phyloP scores from a whole-genome alignment of 1,140 invertebrate genomes.

The Zaprionus nigranus region DNA sequence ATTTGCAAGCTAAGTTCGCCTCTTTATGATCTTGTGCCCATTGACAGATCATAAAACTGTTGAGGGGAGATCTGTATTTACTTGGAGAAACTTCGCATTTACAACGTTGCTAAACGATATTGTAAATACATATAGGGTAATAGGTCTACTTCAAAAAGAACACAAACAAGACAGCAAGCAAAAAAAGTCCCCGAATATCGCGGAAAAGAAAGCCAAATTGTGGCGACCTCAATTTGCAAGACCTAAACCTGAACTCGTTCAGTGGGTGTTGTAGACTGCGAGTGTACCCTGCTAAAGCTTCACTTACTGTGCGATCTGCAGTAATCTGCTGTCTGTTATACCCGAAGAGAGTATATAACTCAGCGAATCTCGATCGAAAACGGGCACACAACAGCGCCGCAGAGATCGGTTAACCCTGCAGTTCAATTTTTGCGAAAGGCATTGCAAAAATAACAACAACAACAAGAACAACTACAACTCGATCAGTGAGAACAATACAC shows the following conservation, averaged over 20 bases:
- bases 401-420: constrained; percentile 54
- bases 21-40: constrained; percentile 24
- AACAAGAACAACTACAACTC: not conserved
- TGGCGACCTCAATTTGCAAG: constrained; percentile 64
- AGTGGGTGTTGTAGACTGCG: not conserved
- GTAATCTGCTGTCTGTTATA: not conserved
- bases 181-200: constrained; percentile 30
- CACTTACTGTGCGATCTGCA: not conserved
- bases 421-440: constrained; percentile 54
- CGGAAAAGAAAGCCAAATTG: constrained; percentile 65
- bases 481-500: constrained; percentile 63
- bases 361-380: constrained; percentile 25
- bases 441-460: constrained; percentile 27
- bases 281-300: not conserved
- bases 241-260: constrained; percentile 38
- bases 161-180: constrained; percentile 38
- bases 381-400: constrained; percentile 30
- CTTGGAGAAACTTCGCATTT: constrained; percentile 59
- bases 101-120: constrained; percentile 60
- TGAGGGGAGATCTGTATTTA: constrained; percentile 54
- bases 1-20: constrained; percentile 40
- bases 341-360: constrained; percentile 1
- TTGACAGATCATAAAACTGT: constrained; percentile 57
- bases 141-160: constrained; percentile 23
- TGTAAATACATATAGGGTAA: constrained; percentile 62